phyloP scores from a whole-genome alignment of 2,888 invertebrate genomes.

The Mesochorus sp. region DNA sequence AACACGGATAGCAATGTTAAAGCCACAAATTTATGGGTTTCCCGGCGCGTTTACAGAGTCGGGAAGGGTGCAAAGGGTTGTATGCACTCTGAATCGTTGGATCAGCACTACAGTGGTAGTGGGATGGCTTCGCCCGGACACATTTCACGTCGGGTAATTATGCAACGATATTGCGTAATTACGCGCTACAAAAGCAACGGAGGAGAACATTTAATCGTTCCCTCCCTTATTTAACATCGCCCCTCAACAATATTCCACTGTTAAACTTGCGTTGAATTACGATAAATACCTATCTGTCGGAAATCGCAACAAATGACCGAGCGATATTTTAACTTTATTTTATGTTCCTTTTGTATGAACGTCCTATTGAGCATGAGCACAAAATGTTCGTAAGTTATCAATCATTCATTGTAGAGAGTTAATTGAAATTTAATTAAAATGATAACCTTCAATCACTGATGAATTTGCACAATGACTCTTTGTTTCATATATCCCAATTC shows the following conservation, averaged over 20 bases:
- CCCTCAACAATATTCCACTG: slow-evolving; percentile 43
- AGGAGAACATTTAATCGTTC: slow-evolving; percentile 55
- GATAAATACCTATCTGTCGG: slow-evolving; percentile 54
- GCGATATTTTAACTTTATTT: slow-evolving; percentile 37
- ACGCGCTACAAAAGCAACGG: slow-evolving; percentile 34
- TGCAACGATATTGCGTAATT: slow-evolving; percentile 61
- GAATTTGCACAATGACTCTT: neutral
- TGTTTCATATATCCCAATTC: too few species aligned
- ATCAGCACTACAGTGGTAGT: slow-evolving; percentile 36
- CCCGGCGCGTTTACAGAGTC: slow-evolving; percentile 35
- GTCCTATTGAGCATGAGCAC: neutral
- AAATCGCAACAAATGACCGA: slow-evolving; percentile 53
- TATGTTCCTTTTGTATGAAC: neutral
- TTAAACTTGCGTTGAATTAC: slow-evolving; percentile 48
- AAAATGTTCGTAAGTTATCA: slow-evolving; percentile 7
- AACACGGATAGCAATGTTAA: slow-evolving; percentile 55
- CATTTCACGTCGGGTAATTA: slow-evolving; percentile 58
- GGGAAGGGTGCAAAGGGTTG: slow-evolving; percentile 40
- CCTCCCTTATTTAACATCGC: neutral
- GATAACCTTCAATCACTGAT: neutral
- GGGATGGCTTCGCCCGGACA: slow-evolving; percentile 36
- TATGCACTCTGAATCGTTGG: slow-evolving; percentile 46
- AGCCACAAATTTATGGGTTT: slow-evolving; percentile 60
- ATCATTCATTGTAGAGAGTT: neutral
- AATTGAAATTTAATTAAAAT: slow-evolving; percentile 13